Percentiles rank a stretch among this genome's conserved stretches.
Evolutionary conservation across 2,113 vertebrate genomes (phyloP).

Genomic region (Mormoops blainvillei): DNA sequence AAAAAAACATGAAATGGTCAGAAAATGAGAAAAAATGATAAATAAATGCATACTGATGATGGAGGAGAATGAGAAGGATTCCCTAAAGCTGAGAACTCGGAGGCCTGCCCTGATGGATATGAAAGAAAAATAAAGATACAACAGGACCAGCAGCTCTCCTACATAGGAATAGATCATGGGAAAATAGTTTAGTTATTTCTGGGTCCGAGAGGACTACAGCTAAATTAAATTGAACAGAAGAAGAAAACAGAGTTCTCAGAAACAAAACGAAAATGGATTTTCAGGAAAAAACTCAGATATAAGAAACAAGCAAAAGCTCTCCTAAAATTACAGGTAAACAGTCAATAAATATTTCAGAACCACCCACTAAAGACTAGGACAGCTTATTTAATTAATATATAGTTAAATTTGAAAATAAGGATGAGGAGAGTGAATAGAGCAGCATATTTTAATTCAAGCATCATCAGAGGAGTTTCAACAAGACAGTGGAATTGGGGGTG

Average conservation of each 20-base stretch:
- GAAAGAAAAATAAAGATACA: neutral
- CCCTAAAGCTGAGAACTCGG: neutral
- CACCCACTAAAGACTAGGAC: neutral
- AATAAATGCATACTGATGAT: neutral
- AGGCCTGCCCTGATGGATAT: rapidly evolving
- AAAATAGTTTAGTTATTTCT: neutral
- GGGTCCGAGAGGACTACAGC: neutral
- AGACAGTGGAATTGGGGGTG: neutral
- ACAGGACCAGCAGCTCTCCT: neutral
- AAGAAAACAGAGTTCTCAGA: neutral
- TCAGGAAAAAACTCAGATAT: neutral
- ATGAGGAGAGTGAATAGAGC: neutral
- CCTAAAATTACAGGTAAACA: neutral
- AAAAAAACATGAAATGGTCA: neutral
- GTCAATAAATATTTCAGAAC: neutral
- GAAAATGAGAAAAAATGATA: neutral
- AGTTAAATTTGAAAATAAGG: neutral
- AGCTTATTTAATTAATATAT: neutral
- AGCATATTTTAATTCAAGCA: neutral
- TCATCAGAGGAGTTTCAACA: neutral
- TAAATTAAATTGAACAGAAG: neutral
- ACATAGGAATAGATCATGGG: neutral
- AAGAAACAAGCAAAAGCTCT: neutral
- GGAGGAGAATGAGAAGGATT: neutral
- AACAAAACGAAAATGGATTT: neutral